Evolutionary conservation across 2,888 invertebrate genomes (phyloP), one percentile per base, ranked within the genome.

Genomic region (Chelonus formosanus): DNA sequence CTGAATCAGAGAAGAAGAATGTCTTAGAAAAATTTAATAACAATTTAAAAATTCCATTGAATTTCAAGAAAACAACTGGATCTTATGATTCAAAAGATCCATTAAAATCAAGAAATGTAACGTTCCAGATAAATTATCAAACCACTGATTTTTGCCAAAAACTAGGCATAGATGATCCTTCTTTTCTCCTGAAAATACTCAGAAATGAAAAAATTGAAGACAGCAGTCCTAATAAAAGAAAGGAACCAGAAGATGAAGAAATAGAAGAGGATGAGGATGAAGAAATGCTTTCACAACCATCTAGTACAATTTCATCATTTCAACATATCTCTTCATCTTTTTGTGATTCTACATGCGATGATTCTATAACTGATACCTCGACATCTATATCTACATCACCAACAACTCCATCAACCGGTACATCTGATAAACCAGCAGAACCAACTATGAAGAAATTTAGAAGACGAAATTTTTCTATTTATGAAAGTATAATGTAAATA

Each of bases 131-230:
- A 40, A 93, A 93, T 79, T 88, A 90, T 8, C 94, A 94, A 80
- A 92, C 92, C 5, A 85, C 86, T 8, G 78, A 85, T 10, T 87
- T 94, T 52, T 94, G 93, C 83, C 86, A 90, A 55, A 87, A 82
- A 69, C 82, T 94, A 47, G 89, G 90, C 0, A 89, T 97, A 64
- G 92, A 92, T 80, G 96, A 97, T 85, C 97, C 97, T 0, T 84
- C 93, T 8, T 88, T 88, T 71, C 85, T 92, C 45, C 81, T 92
- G 10, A 77, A 76, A 69, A 69, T 81, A 10, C 74, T 81, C 5
- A 69, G 67, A 5, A 65, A 45, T 58, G 32, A 8, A 20, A 31
- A 20, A 10, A 54, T 20, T 20, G 20, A 20, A 20, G 20, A 20
- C 20, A 20, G 1, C 20, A 20, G 20, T 20, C 20, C 20, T 20